Evolutionary conservation across 2,888 invertebrate species (phyloP).

Genomic region (Embidobia sp.): DNA sequence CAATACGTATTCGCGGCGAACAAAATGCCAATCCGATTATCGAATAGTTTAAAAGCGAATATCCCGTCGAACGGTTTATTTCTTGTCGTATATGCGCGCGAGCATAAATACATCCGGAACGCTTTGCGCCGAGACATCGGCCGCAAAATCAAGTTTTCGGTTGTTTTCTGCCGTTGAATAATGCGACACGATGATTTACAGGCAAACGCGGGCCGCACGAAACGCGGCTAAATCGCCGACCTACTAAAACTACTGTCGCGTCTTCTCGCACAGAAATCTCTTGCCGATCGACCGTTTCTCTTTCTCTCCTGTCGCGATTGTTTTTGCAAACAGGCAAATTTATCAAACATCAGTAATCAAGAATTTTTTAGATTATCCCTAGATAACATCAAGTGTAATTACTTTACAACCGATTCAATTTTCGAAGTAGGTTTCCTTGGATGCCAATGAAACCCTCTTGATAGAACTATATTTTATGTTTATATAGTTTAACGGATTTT

Average conservation of each 20-base stretch:
- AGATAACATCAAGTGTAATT: no score
- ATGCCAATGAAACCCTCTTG: no score
- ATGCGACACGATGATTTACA: conserved; percentile 53
- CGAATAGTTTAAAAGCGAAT: conserved; percentile 47
- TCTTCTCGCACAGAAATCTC: no score
- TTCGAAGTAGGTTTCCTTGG: no score
- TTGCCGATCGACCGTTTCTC: conserved; percentile 28
- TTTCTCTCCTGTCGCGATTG: conserved; percentile 21
- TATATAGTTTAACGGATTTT: no score
- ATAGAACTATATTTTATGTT: no score
- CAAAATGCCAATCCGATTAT: conserved; percentile 60
- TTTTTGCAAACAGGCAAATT: neutral
- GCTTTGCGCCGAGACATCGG: conserved; percentile 17
- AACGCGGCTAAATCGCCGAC: conserved; percentile 58
- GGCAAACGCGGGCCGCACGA: conserved; percentile 14
- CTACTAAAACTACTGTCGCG: conserved; percentile 57
- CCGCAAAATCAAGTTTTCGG: conserved; percentile 50
- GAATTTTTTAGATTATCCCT: no score
- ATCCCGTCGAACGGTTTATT: conserved; percentile 39
- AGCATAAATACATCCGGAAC: conserved; percentile 23
- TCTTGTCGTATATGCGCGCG: conserved; percentile 7
- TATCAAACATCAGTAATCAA: no score
- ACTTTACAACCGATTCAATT: no score
- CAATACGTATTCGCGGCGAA: conserved; percentile 48
- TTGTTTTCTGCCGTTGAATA: conserved; percentile 50